These are phyloP conservation scores for Phengaris alcon DNA, from an alignment of 2,888 invertebrate genomes.

Conservation along the genomic window DNA sequence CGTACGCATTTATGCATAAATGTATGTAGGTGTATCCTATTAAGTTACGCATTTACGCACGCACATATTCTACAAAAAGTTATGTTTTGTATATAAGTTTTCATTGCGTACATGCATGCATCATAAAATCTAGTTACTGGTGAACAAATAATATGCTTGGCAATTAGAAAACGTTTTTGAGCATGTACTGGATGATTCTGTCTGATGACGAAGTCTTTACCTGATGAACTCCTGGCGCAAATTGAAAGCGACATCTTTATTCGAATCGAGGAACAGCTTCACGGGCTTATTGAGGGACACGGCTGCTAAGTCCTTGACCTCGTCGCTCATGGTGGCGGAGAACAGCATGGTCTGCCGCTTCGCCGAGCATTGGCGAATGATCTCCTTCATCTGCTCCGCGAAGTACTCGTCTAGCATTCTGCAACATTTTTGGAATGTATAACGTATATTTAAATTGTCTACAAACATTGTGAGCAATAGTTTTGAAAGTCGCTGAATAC, in stretches of 20 bases:
- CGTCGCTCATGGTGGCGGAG: slow-evolving; percentile 99
- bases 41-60: too few species aligned
- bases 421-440: slow-evolving; percentile 36
- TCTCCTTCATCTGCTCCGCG: slow-evolving; percentile 99
- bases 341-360: slow-evolving; percentile 97
- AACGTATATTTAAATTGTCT: too few species aligned
- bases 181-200: not conserved
- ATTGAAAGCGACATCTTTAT: slow-evolving; percentile 96
- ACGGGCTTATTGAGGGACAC: slow-evolving; percentile 96
- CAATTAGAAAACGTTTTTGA: too few species aligned
- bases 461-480: too few species aligned
- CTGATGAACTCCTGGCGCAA: slow-evolving; percentile 96
- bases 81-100: too few species aligned
- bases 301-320: slow-evolving; percentile 95
- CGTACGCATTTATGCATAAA: too few species aligned
- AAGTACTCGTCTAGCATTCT: slow-evolving; percentile 99
- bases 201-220: slow-evolving; percentile 52
- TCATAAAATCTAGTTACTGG: too few species aligned
- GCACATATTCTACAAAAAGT: too few species aligned
- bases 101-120: too few species aligned
- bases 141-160: too few species aligned
- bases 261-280: slow-evolving; percentile 96
- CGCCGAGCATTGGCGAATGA: slow-evolving; percentile 93
- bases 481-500: too few species aligned
- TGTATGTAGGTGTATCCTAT: too few species aligned